Base-by-base conservation (phyloP, 2,888 invertebrate species). In the Fissipunctia ypsillon region DNA sequence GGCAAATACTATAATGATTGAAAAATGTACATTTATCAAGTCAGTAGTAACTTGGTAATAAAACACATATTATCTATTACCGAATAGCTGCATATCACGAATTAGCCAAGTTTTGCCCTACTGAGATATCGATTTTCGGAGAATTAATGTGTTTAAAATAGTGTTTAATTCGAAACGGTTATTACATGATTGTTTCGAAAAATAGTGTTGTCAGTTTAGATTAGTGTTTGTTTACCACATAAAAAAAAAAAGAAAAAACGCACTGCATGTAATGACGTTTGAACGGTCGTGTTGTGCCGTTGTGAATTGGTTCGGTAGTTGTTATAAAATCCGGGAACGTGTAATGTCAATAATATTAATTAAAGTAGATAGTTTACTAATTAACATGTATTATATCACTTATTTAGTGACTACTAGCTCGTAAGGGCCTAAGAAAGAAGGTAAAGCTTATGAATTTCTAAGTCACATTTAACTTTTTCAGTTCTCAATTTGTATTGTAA, bases 281-380 rank as follows among this genome's bases (percentile, higher is more conserved):
- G 67, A 65, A 71, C 52, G 41, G 60, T 65, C 12, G 9, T 59
- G 54, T 66, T 75, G 38, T 41, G 50, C 16, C 31, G 16, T 64
- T 80, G 54, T 73, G 70, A 73, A 76, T 76, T 83, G 25, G 41
- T 68, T 48, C 22, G 14, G 50, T 80, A 72, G 57, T 41, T 69
- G n/a, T 77, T 43, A 67, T 50, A 31, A 60, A 80, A 74, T 64
- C 73, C 73, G 78, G 76, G 57, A 70, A 66, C 52, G 83, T 82
- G 78, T 81, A 78, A 84, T 78, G 60, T 78, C 31, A 28, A 60
- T 63, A 43, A 68, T 70, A 78, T 73, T 66, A 74, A 76, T 65
- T 71, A 75, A 41, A 59, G 38, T 76, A 76, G 67, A 28, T 76
- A 69, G 35, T 22, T 52, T 59, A 64, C 41, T 67, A 67, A 71